These are phyloP conservation scores for Phymatocera aterrima DNA, from an alignment of 2,888 invertebrate species.

Conservation along the genomic window DNA sequence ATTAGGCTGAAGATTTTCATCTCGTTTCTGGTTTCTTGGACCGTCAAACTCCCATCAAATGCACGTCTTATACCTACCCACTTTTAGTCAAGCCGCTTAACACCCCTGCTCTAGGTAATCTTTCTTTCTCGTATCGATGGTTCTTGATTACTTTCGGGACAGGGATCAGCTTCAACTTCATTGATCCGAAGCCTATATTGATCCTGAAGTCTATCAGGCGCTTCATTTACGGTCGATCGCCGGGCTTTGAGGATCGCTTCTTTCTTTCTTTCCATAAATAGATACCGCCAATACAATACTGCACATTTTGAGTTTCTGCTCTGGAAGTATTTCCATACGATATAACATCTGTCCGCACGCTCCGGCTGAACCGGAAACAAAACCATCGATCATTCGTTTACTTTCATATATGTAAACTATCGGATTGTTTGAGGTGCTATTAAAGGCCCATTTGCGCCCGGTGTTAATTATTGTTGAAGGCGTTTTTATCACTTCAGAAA, in stretches of 20 bases:
- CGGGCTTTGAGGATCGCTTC: background rate
- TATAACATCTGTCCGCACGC: too few relatives aligned
- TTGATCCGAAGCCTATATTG: constrained; percentile 17
- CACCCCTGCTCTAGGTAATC: background rate
- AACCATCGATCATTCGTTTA: too few relatives aligned
- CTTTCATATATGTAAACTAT: too few relatives aligned
- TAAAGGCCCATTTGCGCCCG: too few relatives aligned
- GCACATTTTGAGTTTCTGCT: too few relatives aligned
- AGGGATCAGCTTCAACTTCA: constrained; percentile 35
- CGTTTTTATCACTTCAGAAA: too few relatives aligned
- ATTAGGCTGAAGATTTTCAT: constrained; percentile 13
- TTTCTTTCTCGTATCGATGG: constrained; percentile 25
- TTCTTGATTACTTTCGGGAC: constrained; percentile 41
- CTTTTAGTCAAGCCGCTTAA: background rate
- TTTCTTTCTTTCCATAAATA: background rate
- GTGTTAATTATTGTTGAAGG: too few relatives aligned
- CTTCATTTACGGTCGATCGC: constrained; percentile 15
- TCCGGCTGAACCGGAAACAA: too few relatives aligned
- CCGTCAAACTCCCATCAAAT: constrained; percentile 36
- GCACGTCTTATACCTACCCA: background rate
- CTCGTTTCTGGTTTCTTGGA: constrained; percentile 6
- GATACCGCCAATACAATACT: background rate
- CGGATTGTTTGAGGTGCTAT: too few relatives aligned
- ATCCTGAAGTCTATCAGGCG: constrained; percentile 20
- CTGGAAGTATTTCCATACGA: too few relatives aligned